Evolutionary conservation across 2,888 invertebrate genomes (phyloP), one percentile per base, ranked within the genome.

Genomic region (Tetragonisca angustula): DNA sequence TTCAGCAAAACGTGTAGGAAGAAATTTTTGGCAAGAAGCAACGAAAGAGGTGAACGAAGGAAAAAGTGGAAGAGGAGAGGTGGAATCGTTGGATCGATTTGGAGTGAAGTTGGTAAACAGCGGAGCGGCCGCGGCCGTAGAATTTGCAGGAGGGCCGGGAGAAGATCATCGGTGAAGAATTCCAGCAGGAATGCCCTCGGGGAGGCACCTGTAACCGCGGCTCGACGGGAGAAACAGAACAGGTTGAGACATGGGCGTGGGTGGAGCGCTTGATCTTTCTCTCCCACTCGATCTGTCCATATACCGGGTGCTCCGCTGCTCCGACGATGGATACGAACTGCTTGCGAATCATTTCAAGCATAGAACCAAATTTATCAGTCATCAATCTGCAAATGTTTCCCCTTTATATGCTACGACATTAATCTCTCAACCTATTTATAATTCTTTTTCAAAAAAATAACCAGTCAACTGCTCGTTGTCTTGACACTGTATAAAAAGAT

Each of bases 181-280:
- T 91, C 91, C 88, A 91, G 88, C 91, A 92, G 92, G 92, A 93
- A 93, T 93, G 92, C 93, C 93, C 93, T 90, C 91, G 89, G 90
- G 92, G 91, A 93, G 92, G 93, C 93, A 94, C 93, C 93, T 94
- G 94, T 93, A 94, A 92, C 92, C 92, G 91, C 91, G 91, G 91
- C 91, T 90, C 91, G 85, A 87, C 88, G 79, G 87, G 90, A 91
- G 91, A 89, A 91, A 91, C 91, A 91, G 92, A 94, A 94, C 93
- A 94, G 94, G 94, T 94, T 94, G 93, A 93, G 93, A 92, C 89
- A 90, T 91, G 91, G 91, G 94, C 93, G 94, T 94, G 93, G 94
- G 94, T 94, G 94, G 92, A 93, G 91, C 92, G 92, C 92, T 92
- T 93, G 92, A 93, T 93, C 92, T 93, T 92, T 91, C 88, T 88